Evolutionary conservation across 2,797 vertebrate species (phyloP), one percentile per base, ranked within the genome.

Genomic region (Paedocypris micromegethes): DNA sequence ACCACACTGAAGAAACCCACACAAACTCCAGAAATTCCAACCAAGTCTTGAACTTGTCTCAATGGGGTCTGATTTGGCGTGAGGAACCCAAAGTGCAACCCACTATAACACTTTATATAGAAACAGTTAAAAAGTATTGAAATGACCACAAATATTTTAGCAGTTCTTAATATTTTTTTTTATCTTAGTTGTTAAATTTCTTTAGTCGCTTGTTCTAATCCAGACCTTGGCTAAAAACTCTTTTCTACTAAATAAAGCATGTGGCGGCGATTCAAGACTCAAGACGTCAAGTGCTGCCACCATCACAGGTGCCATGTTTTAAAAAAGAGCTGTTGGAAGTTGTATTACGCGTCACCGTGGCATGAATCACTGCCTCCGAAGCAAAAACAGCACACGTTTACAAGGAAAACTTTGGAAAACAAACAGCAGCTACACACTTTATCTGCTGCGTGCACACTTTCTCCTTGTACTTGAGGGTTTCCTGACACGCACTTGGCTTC

Each of bases 361-460:
- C 5, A 57, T 65, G 72, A 77, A 47, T 77, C 68, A 74, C 46
- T 50, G 64, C 68, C 58, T 74, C 59, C 64, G 43, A 64, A 65
- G 57, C 56, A 68, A 53, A 66, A 60, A 58, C 6, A 64, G 45
- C 56, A 38, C 64, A 53, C n/a, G 57, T 64, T 56, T 64, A 54
- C 64, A 48, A 64, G 42, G 53, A 42, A 70, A 69, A 64, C 59
- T 57, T 63, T 44, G 23, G 23, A 52, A 63, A 70, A 70, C 45
- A 49, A 50, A 48, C 23, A 3, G 45, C 37, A 23, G 23, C 45
- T n/a, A 55, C 44, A 70, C 59, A 62, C 39, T 56, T 70, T 43
- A 70, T 70, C 8, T 39, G 58, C 52, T 49, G 40, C 48, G 39
- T 62, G 49, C 38, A 6, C 4, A 47, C 50, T 54, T 60, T 51